phyloP scores from a whole-genome alignment of 1,140 invertebrate species.

The Scaptomyza hsui region DNA sequence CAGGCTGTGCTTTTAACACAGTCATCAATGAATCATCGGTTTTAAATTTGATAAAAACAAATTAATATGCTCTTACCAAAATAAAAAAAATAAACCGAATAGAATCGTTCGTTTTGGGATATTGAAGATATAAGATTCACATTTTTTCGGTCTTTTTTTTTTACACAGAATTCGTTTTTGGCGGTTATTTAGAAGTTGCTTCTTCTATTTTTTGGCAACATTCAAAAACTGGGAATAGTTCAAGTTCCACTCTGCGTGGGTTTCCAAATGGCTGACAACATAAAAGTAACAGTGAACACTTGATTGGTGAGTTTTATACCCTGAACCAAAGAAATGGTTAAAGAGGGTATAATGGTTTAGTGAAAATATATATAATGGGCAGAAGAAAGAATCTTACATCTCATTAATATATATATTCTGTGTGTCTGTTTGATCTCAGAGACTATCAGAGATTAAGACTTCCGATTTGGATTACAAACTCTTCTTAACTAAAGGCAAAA shows the following conservation, averaged over 20 bases:
- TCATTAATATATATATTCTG: too few species aligned
- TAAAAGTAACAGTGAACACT: too few species aligned
- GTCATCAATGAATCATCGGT: conserved; percentile 52
- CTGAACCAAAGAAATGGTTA: too few species aligned
- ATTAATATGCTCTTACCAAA: conserved; percentile 38
- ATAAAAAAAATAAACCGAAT: neutral
- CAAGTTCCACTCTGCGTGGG: conserved; percentile 33
- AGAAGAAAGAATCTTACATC: too few species aligned
- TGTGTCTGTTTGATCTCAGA: too few species aligned
- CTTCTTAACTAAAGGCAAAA: too few species aligned
- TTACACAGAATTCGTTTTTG: conserved; percentile 21
- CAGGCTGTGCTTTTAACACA: neutral
- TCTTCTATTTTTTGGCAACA: conserved; percentile 1
- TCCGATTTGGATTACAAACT: too few species aligned
- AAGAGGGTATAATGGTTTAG: too few species aligned
- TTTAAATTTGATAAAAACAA: conserved; percentile 61
- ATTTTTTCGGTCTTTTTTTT: neutral
- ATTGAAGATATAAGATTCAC: neutral
- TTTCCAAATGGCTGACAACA: neutral
- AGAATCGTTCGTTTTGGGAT: conserved; percentile 20
- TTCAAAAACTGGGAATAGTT: conserved; percentile 30
- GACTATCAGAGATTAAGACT: too few species aligned
- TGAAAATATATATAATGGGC: too few species aligned
- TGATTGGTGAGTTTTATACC: too few species aligned
- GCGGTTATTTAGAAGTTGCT: neutral